A percentile compares a stretch with the other conserved stretches of the same genome.
Conservation (phyloP, 2,113 vertebrate species). For the Macquaria australasica region DNA sequence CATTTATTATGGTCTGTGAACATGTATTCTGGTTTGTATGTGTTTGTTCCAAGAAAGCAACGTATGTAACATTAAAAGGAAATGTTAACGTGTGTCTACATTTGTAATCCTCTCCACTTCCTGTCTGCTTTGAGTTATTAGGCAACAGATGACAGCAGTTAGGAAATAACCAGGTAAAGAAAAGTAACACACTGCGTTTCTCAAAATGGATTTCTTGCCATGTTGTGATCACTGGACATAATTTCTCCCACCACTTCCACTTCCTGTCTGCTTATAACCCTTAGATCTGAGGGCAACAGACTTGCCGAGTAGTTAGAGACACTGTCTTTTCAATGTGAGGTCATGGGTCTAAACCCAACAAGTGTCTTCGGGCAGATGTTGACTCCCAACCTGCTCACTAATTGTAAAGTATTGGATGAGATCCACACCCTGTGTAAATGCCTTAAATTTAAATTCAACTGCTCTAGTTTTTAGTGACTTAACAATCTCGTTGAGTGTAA, state of each 20-base stretch:
- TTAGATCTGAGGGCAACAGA: background rate
- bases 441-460: background rate
- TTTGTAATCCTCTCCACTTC: constrained; percentile 46
- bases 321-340: constrained; percentile 5
- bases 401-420: constrained; percentile 18
- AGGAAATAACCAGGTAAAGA: constrained; percentile 38
- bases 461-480: background rate
- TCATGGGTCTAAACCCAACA: constrained; percentile 21
- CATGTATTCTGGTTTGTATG: constrained; percentile 30
- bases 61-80: constrained; percentile 29
- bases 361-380: constrained; percentile 17
- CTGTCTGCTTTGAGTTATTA: constrained; percentile 45
- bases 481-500: background rate
- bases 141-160: constrained; percentile 26
- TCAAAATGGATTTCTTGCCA: constrained; percentile 4
- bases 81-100: constrained; percentile 28
- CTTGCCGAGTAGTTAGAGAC: background rate
- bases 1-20: constrained; percentile 22
- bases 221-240: constrained; percentile 18
- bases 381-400: constrained; percentile 21
- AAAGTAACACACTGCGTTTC: constrained; percentile 15
- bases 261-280: constrained; percentile 13
- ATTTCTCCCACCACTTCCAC: constrained; percentile 7
- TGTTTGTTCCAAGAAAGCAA: constrained; percentile 20
- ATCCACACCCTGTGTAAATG: constrained; percentile 9